Conservation (phyloP, 1,140 invertebrate species). For the Drosophila subobscura region DNA sequence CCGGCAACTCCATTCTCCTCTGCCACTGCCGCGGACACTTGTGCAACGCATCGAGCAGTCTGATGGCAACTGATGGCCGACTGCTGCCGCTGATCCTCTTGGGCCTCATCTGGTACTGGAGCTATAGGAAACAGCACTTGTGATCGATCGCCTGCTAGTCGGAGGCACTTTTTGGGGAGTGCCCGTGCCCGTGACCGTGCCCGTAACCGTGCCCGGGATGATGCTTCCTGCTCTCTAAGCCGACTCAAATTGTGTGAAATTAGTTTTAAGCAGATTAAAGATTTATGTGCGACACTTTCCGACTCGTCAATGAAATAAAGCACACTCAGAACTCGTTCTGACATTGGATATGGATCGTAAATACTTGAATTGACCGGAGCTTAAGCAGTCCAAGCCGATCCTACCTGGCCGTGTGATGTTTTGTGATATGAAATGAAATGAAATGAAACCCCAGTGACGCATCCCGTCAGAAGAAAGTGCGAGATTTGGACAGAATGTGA, state of each 20-base stretch:
- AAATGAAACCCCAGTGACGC: not conserved
- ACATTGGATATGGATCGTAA: slow-evolving; percentile 37
- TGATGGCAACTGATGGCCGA: not conserved
- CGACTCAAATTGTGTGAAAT: slow-evolving; percentile 26
- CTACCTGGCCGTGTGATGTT: slow-evolving; percentile 1
- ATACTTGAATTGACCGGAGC: slow-evolving; percentile 14
- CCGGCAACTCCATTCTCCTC: not conserved
- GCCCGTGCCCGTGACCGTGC: not conserved
- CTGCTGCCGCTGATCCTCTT: slow-evolving; percentile 17
- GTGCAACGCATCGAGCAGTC: slow-evolving; percentile 36
- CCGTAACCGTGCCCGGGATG: not conserved
- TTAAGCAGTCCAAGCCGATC: slow-evolving; percentile 8
- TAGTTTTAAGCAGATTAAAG: slow-evolving; percentile 56
- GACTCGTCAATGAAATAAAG: slow-evolving; percentile 46
- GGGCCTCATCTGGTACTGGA: not conserved
- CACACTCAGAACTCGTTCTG: slow-evolving; percentile 33
- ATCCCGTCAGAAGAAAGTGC: slow-evolving; percentile 20
- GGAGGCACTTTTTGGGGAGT: slow-evolving; percentile 41
- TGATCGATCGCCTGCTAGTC: slow-evolving; percentile 28
- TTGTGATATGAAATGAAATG: not conserved
- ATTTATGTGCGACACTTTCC: slow-evolving; percentile 35
- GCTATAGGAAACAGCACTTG: not conserved
- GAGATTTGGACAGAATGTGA: slow-evolving; percentile 20
- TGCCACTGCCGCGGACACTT: slow-evolving; percentile 48
- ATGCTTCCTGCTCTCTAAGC: slow-evolving; percentile 22